A percentile compares a stretch with the other conserved stretches of the same genome.
Evolutionary conservation across 2,113 vertebrate genomes (phyloP).

Genomic region (Triplophysa tibetana): DNA sequence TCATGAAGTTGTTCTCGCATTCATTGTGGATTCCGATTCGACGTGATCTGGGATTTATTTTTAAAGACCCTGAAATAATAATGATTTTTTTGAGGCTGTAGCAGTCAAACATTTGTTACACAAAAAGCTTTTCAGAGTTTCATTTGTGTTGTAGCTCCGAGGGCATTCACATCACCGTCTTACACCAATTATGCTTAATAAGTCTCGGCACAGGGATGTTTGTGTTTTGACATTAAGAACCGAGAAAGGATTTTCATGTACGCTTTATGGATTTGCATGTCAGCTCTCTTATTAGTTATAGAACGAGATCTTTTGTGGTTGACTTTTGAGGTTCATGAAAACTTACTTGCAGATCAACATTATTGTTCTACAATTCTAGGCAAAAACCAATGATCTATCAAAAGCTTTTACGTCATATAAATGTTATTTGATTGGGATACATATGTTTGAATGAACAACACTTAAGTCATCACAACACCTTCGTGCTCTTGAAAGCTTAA

Average conservation of each 20-base stretch:
- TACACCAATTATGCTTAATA: background rate
- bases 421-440: background rate
- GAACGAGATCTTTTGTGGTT: too few relatives aligned
- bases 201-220: too few relatives aligned
- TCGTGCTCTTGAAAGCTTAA: slow-evolving; percentile 19
- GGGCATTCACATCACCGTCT: too few relatives aligned
- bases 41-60: background rate
- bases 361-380: too few relatives aligned
- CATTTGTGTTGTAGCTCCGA: background rate
- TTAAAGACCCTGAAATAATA: background rate
- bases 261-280: too few relatives aligned
- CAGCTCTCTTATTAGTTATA: too few relatives aligned
- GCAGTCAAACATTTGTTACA: background rate
- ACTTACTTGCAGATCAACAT: too few relatives aligned
- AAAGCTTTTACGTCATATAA: too few relatives aligned
- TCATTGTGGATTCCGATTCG: slow-evolving; percentile 25
- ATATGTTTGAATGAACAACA: background rate
- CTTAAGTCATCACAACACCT: background rate
- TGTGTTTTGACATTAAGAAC: too few relatives aligned
- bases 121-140: background rate
- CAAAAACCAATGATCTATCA: too few relatives aligned
- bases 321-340: too few relatives aligned
- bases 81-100: slow-evolving; percentile 7
- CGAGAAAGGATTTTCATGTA: too few relatives aligned
- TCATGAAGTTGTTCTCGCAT: background rate